A percentile compares a stretch with the other conserved stretches of the same genome.
phyloP scores from a whole-genome alignment of 2,888 invertebrate genomes.

The Troides oblongomaculatus region DNA sequence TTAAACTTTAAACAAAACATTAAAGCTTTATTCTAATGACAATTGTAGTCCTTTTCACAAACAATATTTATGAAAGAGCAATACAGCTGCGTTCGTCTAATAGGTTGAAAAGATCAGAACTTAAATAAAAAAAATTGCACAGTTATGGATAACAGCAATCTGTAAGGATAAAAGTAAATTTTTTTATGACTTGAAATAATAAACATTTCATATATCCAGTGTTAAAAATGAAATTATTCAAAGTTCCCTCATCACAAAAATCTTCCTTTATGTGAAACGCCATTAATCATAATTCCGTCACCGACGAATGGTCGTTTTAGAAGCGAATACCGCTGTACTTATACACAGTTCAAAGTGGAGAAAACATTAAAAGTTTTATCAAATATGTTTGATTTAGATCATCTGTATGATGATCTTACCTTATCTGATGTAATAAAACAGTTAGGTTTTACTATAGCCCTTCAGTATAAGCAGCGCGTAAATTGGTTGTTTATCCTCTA shows the following conservation, averaged over 20 bases:
- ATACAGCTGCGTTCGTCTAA: too few species aligned
- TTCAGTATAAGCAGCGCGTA: background rate
- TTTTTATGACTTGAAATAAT: background rate
- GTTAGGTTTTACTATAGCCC: too few species aligned
- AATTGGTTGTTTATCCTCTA: background rate
- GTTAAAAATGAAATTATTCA: conserved; percentile 12
- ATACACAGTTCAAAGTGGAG: conserved; percentile 7
- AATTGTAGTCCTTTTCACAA: too few species aligned
- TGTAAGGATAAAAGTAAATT: too few species aligned
- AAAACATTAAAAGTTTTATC: background rate
- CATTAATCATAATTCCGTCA: conserved; percentile 23
- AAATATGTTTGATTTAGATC: background rate
- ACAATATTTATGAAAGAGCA: too few species aligned
- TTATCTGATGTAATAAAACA: too few species aligned
- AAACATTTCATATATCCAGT: background rate
- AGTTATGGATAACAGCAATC: too few species aligned
- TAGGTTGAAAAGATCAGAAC: too few species aligned
- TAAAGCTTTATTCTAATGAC: too few species aligned
- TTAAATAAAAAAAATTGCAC: too few species aligned
- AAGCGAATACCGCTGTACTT: conserved; percentile 1
- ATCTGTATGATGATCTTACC: background rate
- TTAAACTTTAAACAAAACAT: too few species aligned
- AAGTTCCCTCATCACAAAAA: conserved; percentile 10
- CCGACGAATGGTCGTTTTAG: conserved; percentile 4
- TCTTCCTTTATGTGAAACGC: conserved; percentile 1